A percentile compares a stretch with the other conserved stretches of the same genome.
Evolutionary conservation across 2,113 vertebrate genomes (phyloP).

Genomic region (Menidia beryllina): DNA sequence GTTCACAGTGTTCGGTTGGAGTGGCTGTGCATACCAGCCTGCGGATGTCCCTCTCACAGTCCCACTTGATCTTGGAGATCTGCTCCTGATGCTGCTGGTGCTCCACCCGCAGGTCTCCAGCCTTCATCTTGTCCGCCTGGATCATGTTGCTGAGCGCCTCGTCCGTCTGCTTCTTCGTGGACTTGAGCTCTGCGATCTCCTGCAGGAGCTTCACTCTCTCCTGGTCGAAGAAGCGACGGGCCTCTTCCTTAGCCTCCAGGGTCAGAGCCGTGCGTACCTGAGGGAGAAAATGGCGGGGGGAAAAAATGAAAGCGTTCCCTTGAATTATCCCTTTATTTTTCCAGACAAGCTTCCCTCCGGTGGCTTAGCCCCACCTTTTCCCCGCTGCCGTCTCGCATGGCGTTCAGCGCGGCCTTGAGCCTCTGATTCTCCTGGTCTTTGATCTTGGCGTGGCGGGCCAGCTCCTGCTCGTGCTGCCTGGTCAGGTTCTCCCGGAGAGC

Average conservation of each 20-base stretch:
- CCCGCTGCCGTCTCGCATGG: slow-evolving; percentile 92
- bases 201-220: slow-evolving; percentile 96
- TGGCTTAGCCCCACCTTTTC: slow-evolving; percentile 88
- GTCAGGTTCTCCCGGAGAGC: slow-evolving; percentile 93
- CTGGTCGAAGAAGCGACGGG: slow-evolving; percentile 94
- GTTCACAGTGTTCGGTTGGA: too few relatives aligned
- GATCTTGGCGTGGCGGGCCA: slow-evolving; percentile 92
- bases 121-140: slow-evolving; percentile 97
- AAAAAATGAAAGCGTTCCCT: background rate
- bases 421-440: slow-evolving; percentile 96
- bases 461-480: slow-evolving; percentile 95
- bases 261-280: slow-evolving; percentile 92
- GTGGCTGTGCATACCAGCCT: slow-evolving; percentile 84
- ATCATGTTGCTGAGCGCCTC: slow-evolving; percentile 97
- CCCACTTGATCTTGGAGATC: slow-evolving; percentile 99
- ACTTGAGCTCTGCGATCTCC: slow-evolving; percentile 93
- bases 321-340: too few relatives aligned
- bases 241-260: slow-evolving; percentile 95
- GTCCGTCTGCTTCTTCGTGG: slow-evolving; percentile 93
- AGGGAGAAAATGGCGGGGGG: background rate
- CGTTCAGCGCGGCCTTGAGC: slow-evolving; percentile 89
- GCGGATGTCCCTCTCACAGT: slow-evolving; percentile 94
- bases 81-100: slow-evolving; percentile 98
- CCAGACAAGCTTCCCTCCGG: background rate
- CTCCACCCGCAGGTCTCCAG: slow-evolving; percentile 93